Evolutionary conservation across 1,140 invertebrate species (phyloP), one percentile per base, ranked within the genome.

Genomic region (Aleiodes sp.): DNA sequence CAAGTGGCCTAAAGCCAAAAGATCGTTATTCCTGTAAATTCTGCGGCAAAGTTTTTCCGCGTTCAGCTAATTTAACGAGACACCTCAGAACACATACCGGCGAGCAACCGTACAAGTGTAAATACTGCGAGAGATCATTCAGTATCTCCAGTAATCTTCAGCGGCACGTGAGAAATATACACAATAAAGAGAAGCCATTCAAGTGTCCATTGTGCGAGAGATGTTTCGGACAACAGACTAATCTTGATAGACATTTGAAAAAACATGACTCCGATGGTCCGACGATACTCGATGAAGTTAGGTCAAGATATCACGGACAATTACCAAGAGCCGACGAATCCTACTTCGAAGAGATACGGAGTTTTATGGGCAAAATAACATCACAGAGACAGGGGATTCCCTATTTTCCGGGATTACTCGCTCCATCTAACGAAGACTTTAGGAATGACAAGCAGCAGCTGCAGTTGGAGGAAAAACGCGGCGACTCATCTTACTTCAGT

Each of bases 121-220:
- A 97, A 81, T 98, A 98, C 87, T 99, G 98, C 87, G 98, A 99
- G 83, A 89, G 98, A 67, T 98, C 96, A 33, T 99, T 99, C 87
- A 98, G 96, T 79, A 99, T 99, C 84, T 98, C 97, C 1, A 98
- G 96, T 56, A 99, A 99, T 80, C 88, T 99, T 28, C 98, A 99
- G 85, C 91, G 98, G 60, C 98, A 99, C 86, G 98, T 99, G 16
- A 89, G 98, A 31, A 99, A 99, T 84, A 99, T 99, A 73, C 98
- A 99, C 86, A 99, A 99, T 87, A 98, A 98, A 83, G 95, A 96
- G 82, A 93, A 94, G 71, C 94, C 95, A 14, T 96, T 95, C 85
- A 93, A 94, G 77, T 95, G 93, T 83, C 92, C 93, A 68, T 88
- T 94, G 29, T 94, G 93, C 79, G 93, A 96, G 80, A 88, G 94